phyloP scores from a whole-genome alignment of 2,888 invertebrate species.

The Zonitis immaculata region DNA sequence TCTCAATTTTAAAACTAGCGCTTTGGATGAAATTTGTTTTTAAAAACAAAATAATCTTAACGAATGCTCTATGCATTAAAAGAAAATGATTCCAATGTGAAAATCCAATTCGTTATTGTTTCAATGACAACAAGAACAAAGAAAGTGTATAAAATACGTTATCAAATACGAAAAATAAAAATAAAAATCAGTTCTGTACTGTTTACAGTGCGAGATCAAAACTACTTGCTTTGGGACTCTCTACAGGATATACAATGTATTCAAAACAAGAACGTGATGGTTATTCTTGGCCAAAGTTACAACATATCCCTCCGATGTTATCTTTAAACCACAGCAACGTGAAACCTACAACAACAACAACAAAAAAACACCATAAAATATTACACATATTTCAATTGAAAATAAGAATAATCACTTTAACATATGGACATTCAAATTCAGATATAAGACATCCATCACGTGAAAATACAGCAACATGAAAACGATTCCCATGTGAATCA shows the following conservation, averaged over 20 bases:
- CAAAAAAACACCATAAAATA: background rate
- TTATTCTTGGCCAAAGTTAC: constrained; percentile 97
- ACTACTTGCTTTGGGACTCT: constrained; percentile 44
- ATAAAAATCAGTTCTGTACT: constrained; percentile 49
- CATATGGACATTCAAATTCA: constrained; percentile 96
- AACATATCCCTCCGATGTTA: constrained; percentile 94
- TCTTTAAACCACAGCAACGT: constrained; percentile 95
- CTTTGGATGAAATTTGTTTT: constrained; percentile 26
- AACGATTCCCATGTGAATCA: constrained; percentile 96
- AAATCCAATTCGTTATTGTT: constrained; percentile 13
- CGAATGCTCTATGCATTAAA: constrained; percentile 20
- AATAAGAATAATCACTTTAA: constrained; percentile 65
- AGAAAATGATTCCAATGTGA: constrained; percentile 13
- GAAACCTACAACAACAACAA: constrained; percentile 67
- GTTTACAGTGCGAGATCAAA: constrained; percentile 49
- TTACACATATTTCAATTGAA: too few relatives aligned
- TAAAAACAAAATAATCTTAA: constrained; percentile 18
- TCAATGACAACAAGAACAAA: constrained; percentile 15
- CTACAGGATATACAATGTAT: constrained; percentile 89
- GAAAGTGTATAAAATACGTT: background rate
- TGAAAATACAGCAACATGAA: constrained; percentile 94
- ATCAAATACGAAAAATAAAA: constrained; percentile 24
- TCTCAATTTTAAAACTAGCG: constrained; percentile 13
- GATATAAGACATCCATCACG: constrained; percentile 81
- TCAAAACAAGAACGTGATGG: constrained; percentile 95